Evolutionary conservation across 2,888 invertebrate genomes (phyloP).

Genomic region (Euzophera pinguis): DNA sequence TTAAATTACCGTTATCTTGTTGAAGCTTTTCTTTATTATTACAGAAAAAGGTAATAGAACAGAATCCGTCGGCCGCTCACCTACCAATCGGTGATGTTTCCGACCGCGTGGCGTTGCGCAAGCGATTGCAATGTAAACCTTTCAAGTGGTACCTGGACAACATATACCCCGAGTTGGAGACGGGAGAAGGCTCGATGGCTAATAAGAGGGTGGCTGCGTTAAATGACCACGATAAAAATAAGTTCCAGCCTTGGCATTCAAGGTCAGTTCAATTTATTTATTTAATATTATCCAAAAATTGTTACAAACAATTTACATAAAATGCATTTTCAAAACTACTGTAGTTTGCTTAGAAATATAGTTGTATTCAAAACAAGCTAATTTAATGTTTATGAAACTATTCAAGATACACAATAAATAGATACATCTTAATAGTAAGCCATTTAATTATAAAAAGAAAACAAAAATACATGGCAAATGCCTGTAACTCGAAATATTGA

Average conservation of each 20-base stretch:
- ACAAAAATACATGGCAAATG: no score
- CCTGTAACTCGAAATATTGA: no score
- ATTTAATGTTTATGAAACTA: no score
- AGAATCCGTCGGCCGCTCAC: conserved; percentile 81
- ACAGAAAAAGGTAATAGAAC: conserved; percentile 87
- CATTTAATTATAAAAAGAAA: no score
- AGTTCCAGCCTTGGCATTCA: conserved; percentile 91
- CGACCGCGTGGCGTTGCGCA: conserved; percentile 84
- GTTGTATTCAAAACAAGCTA: no score
- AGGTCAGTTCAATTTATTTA: conserved; percentile 45
- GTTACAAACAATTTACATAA: neutral
- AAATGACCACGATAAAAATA: conserved; percentile 78
- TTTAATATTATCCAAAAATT: no score
- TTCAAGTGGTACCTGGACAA: conserved; percentile 94
- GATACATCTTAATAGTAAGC: no score
- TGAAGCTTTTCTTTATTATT: conserved; percentile 24
- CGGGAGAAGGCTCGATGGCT: conserved; percentile 80
- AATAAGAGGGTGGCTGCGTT: conserved; percentile 81
- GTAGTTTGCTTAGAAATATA: no score
- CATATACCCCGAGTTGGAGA: conserved; percentile 89
- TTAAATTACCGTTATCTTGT: no score
- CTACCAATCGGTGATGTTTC: conserved; percentile 89
- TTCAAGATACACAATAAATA: no score
- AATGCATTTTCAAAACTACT: neutral
- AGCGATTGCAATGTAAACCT: conserved; percentile 86